Percentiles rank a stretch among this genome's conserved stretches.
phyloP scores from a whole-genome alignment of 2,797 vertebrate species.

The Labeo calbasu region DNA sequence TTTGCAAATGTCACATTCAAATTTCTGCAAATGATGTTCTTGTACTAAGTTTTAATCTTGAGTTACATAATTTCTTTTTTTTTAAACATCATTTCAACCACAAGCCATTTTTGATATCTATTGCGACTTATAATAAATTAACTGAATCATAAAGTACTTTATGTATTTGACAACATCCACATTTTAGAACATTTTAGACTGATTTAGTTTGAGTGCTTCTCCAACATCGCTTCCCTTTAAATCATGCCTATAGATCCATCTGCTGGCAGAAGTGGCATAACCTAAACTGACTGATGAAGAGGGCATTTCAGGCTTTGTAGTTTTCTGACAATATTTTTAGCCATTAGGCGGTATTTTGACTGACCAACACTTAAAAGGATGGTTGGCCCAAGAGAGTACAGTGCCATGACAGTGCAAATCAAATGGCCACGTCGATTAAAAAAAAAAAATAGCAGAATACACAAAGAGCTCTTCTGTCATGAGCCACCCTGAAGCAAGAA shows the following conservation, averaged over 20 bases:
- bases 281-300: neutral
- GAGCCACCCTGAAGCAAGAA: slow-evolving; percentile 36
- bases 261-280: neutral
- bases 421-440: neutral
- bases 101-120: neutral
- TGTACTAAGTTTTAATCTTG: neutral
- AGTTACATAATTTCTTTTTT: neutral
- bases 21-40: neutral
- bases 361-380: slow-evolving; percentile 53
- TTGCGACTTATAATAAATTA: no score
- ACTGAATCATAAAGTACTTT: no score
- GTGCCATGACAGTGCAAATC: slow-evolving; percentile 8
- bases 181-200: neutral
- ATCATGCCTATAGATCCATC: neutral
- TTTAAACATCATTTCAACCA: no score
- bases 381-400: slow-evolving; percentile 48
- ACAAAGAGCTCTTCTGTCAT: fast-evolving
- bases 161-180: neutral
- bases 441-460: fast-evolving
- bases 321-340: slow-evolving; percentile 34
- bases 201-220: neutral
- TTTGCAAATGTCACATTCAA: slow-evolving; percentile 19
- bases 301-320: neutral
- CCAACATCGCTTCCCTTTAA: neutral
- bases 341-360: slow-evolving; percentile 23